A percentile compares a stretch with the other conserved stretches of the same genome.
Evolutionary conservation across 1,140 invertebrate genomes (phyloP).

Genomic region (Calliopsis andreniformis): DNA sequence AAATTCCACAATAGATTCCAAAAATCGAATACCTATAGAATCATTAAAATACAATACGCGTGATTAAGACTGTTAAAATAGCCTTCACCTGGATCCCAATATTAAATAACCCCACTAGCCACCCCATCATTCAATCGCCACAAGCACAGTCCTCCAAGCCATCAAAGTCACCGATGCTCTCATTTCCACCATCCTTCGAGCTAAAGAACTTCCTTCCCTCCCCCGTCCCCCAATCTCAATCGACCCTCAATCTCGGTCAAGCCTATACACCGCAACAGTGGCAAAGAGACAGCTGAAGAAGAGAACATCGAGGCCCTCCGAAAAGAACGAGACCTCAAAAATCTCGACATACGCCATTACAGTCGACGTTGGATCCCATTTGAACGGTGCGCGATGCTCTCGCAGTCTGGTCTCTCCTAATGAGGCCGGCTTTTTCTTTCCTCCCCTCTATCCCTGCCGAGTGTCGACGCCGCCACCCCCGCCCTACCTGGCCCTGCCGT

Average conservation of each 20-base stretch:
- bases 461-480: neutral
- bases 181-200: conserved; percentile 24
- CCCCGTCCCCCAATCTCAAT: conserved; percentile 37
- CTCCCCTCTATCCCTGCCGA: conserved; percentile 27
- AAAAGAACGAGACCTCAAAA: conserved; percentile 62
- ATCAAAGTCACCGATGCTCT: neutral
- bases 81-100: no score
- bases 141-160: neutral
- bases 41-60: no score
- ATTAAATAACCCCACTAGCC: no score
- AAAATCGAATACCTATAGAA: no score
- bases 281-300: neutral
- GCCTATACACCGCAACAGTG: neutral
- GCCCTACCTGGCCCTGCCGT: conserved; percentile 1
- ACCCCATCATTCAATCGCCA: conserved; percentile 26
- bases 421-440: conserved; percentile 71
- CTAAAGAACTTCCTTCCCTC: conserved; percentile 6
- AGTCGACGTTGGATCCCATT: conserved; percentile 66
- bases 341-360: conserved; percentile 64
- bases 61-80: no score
- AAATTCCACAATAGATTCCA: no score
- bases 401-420: conserved; percentile 68
- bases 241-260: conserved; percentile 19
- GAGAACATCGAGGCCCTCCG: conserved; percentile 5
- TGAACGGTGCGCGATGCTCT: conserved; percentile 55